Base-by-base conservation (phyloP, 2,113 vertebrate species). In the Megaceryle torquata region DNA sequence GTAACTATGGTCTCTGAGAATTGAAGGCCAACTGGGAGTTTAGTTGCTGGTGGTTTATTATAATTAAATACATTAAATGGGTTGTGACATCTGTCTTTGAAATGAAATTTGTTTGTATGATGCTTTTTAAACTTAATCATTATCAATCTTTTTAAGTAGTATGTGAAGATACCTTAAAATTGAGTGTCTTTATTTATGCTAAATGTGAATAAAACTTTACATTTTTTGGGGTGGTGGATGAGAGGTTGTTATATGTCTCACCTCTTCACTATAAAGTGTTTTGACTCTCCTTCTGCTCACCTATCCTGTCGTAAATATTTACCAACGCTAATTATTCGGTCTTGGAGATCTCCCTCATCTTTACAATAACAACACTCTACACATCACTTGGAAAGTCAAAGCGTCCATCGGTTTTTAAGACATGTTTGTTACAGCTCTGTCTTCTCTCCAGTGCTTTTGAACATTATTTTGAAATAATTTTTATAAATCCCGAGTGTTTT, bases 1-100 rank as follows among this genome's bases (percentile, higher is more conserved):
- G 99, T 99, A 98, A 95, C 33, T 94, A 17, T 54, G 54, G 29
- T 69, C 61, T 79, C 68, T 92, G 63, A 74, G n/a, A 93, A 74
- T 24, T 64, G 48, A 41, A 89, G 50, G 24, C 20, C 18, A 2
- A 57, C 82, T 46, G 46, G 16, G 15, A 56, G 3, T 88, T 81
- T 68, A 77, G n/a, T 53, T 81, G 26, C n/a, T 77, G 22, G 21
- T 84, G 37, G 6, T n/a, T 82, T 71, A 56, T 54, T 88, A 37
- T 35, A 28, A 2, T 51, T 81, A 48, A 35, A 28, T 65, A 7
- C 21, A 25, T 43, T 5, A 69, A 72, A 25, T 44, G 29, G 17
- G 12, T 48, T 43, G 48, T 20, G 21, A 69, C n/a, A 29, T 25
- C 19, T 86, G 22, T 88, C 37, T 77, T 60, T 75, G 17, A 68